A percentile compares a stretch with the other conserved stretches of the same genome.
These are phyloP conservation scores for Macrocentrus cingulum DNA, from an alignment of 1,140 invertebrate genomes.

Conservation along the genomic window DNA sequence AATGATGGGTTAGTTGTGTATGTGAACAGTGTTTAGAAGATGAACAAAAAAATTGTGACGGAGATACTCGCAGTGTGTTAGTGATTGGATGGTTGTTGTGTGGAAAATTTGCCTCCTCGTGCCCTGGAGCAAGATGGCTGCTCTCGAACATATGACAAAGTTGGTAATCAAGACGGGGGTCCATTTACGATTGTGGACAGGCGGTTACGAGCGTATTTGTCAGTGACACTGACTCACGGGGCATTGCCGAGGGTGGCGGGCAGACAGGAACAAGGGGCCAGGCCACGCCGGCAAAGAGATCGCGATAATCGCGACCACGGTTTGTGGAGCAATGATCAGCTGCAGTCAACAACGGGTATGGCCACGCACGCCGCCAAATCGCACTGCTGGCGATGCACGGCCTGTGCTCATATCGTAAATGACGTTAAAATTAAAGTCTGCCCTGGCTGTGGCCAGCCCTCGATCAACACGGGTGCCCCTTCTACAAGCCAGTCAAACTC, in stretches of 20 bases:
- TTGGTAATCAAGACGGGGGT: constrained; percentile 17
- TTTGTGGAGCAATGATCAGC: constrained; percentile 27
- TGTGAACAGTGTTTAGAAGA: not conserved
- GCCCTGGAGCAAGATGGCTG: constrained; percentile 47
- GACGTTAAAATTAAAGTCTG: constrained; percentile 6
- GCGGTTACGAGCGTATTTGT: constrained; percentile 11
- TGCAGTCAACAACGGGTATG: constrained; percentile 26
- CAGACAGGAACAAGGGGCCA: constrained; percentile 10
- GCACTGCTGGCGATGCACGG: constrained; percentile 26
- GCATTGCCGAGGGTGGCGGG: constrained; percentile 26
- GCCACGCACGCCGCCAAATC: constrained; percentile 27
- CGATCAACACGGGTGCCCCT: not conserved
- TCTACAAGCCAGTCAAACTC: not conserved
- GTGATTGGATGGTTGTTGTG: not conserved
- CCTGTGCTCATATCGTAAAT: constrained; percentile 25
- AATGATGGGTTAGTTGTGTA: constrained; percentile 11
- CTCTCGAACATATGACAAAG: constrained; percentile 55
- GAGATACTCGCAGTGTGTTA: not conserved
- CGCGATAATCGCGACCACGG: constrained; percentile 15
- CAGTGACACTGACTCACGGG: constrained; percentile 20
- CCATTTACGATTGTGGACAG: not conserved
- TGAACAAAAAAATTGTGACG: too few species aligned
- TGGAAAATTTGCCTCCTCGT: constrained; percentile 15
- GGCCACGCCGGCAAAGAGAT: constrained; percentile 6
- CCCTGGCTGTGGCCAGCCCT: constrained; percentile 1